Base-by-base conservation (phyloP, 2,888 invertebrate genomes). In the Hydroisotoma schaefferi region DNA sequence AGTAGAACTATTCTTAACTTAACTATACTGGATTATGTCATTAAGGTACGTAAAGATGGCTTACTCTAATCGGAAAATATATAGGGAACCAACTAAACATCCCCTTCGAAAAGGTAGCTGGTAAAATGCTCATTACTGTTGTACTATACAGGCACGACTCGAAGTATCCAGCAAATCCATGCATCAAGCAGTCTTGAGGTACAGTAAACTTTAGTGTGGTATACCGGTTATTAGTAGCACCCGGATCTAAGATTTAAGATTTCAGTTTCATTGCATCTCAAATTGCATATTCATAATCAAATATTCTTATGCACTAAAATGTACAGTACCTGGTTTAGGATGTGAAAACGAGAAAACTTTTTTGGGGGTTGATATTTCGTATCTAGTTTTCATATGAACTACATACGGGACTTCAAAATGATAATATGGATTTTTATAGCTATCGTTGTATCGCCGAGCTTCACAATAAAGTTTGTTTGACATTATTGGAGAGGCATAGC, bases 61-160 rank as follows among this genome's bases (percentile, higher is more conserved):
- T 78, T 79, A 89, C 90, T 79, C 83, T 82, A 47, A 94, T 83
- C 8, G 98, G 97, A 75, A 98, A 94, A 73, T 89, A 89, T 68
- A 95, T 90, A 5, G 98, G 95, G 77, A 98, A 99, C 99, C 99
- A 99, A 65, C 94, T 94, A 74, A 94, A 89, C 93, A 99, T 93
- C 71, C 90, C 91, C 1, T 83, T 82, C 22, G 94, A 92, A 76
- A 93, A 90, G 1, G 90, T 90, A 47, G 84, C 81, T 1, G 98
- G 97, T 73, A 89, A 85, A 74, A 93, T 97, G 77, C 97, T 97
- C 49, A 99, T 80, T 73, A 79, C 84, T 57, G 94, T 37, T 15
- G 90, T 85, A 65, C 87, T 88, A 77, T 90, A 97, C 18, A 99
- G 81, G 23, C 84, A 80, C 40, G 93, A 86, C 75, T 94, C 90